These are phyloP conservation scores for Andrena hattorfiana DNA, from an alignment of 2,888 invertebrate species.

Conservation along the genomic window DNA sequence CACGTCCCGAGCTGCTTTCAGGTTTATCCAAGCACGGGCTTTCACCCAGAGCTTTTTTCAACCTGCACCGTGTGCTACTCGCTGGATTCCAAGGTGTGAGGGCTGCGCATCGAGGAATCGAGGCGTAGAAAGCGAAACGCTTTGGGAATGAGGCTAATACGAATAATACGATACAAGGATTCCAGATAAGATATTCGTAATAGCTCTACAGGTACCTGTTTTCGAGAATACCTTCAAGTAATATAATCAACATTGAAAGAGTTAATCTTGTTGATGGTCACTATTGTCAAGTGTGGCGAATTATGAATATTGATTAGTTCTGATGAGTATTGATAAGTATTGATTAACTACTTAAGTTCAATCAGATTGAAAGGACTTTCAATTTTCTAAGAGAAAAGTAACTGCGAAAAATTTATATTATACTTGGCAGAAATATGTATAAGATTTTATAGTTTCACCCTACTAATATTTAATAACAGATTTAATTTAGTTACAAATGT, in stretches of 20 bases:
- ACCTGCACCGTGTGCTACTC: conserved; percentile 36
- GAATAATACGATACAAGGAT: background rate
- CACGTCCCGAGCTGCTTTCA: conserved; percentile 49
- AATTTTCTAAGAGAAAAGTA: too few relatives aligned
- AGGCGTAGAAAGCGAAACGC: background rate
- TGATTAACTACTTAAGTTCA: too few relatives aligned
- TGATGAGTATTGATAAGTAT: too few relatives aligned
- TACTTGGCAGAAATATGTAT: too few relatives aligned
- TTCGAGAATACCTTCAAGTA: background rate
- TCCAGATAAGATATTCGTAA: background rate
- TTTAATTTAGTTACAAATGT: background rate
- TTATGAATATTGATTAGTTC: too few relatives aligned
- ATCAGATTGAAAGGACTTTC: too few relatives aligned
- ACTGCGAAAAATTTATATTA: too few relatives aligned
- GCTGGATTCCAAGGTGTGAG: conserved; percentile 15
- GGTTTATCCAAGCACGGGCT: conserved; percentile 63
- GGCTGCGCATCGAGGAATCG: conserved; percentile 11
- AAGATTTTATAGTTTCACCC: too few relatives aligned
- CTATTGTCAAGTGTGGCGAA: too few relatives aligned
- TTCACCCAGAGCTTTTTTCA: conserved; percentile 59
- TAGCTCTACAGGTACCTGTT: background rate
- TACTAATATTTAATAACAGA: background rate
- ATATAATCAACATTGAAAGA: too few relatives aligned
- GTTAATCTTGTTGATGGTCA: too few relatives aligned
- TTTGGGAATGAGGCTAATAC: conserved; percentile 20